Conservation (phyloP, 2,797 vertebrate genomes). For the Hemitrygon akajei region DNA sequence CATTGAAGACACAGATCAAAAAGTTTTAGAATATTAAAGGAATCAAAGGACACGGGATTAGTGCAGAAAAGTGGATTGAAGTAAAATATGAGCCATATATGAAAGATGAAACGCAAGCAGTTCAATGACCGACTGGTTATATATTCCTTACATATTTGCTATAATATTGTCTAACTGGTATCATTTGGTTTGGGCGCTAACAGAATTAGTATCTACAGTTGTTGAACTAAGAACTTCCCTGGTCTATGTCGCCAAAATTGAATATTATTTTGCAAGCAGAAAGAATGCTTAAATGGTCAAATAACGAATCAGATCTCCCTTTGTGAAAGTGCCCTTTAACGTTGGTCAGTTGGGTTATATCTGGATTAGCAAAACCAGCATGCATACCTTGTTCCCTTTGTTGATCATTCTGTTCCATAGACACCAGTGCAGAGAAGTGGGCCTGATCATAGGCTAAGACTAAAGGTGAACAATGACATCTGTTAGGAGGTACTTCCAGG, state of each 20-base stretch:
- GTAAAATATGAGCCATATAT: too few relatives aligned
- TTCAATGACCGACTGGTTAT: too few relatives aligned
- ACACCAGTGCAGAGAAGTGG: constrained; percentile 96
- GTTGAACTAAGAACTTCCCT: not conserved
- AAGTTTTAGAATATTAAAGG: too few relatives aligned
- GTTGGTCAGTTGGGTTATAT: not conserved
- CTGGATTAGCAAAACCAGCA: not conserved
- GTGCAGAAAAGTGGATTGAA: too few relatives aligned
- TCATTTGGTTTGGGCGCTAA: not conserved
- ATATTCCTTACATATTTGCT: too few relatives aligned
- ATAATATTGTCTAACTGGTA: not conserved
- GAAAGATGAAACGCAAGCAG: too few relatives aligned
- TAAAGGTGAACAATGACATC: constrained; percentile 94
- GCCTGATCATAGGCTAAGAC: constrained; percentile 97
- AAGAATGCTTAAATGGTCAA: too few relatives aligned
- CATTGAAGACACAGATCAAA: too few relatives aligned
- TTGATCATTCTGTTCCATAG: constrained; percentile 97
- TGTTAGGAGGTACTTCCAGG: constrained; percentile 87
- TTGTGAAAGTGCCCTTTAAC: not conserved
- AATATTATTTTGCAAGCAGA: not conserved
- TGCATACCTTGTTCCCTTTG: constrained; percentile 89
- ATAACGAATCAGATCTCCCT: too few relatives aligned
- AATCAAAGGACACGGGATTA: too few relatives aligned
- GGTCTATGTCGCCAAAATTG: not conserved
- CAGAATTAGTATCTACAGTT: not conserved